Percentiles rank a stretch among this genome's conserved stretches.
Evolutionary conservation across 2,113 vertebrate species (phyloP).

Genomic region (Dasypus novemcinctus): DNA sequence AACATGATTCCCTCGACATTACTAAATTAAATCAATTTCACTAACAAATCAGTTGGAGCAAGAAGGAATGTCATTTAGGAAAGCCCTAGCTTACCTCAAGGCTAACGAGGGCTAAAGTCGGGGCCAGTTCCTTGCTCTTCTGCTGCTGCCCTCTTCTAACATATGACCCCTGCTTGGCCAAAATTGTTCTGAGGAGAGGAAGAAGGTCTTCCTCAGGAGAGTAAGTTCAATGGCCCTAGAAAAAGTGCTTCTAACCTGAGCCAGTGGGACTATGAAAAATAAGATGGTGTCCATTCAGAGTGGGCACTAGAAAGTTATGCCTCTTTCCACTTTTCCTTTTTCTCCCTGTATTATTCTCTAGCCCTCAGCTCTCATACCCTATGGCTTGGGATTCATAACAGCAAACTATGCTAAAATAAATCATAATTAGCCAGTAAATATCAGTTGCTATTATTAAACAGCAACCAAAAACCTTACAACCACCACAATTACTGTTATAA

Average conservation of each 20-base stretch:
- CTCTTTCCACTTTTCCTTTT: no score
- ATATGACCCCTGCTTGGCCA: background rate
- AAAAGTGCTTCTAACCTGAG: background rate
- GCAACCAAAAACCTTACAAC: background rate
- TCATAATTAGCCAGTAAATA: background rate
- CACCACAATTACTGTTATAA: background rate
- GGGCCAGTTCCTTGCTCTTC: background rate
- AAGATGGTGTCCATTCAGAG: background rate
- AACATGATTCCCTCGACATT: background rate
- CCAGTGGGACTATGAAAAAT: background rate
- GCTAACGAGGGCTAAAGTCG: background rate
- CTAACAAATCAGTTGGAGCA: background rate
- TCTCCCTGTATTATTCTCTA: background rate
- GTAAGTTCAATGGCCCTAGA: background rate
- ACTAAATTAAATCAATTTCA: slow-evolving; percentile 35
- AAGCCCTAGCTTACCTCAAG: background rate
- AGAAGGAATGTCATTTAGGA: slow-evolving; percentile 14
- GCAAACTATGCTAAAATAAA: background rate
- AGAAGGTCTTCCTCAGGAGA: background rate
- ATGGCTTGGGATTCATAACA: background rate
- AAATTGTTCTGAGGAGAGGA: background rate
- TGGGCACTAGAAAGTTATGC: background rate
- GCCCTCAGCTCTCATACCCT: background rate
- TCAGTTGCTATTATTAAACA: background rate
- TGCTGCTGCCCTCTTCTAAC: background rate